Base-by-base conservation (phyloP, 2,797 vertebrate genomes). In the Eleutherodactylus coqui region DNA sequence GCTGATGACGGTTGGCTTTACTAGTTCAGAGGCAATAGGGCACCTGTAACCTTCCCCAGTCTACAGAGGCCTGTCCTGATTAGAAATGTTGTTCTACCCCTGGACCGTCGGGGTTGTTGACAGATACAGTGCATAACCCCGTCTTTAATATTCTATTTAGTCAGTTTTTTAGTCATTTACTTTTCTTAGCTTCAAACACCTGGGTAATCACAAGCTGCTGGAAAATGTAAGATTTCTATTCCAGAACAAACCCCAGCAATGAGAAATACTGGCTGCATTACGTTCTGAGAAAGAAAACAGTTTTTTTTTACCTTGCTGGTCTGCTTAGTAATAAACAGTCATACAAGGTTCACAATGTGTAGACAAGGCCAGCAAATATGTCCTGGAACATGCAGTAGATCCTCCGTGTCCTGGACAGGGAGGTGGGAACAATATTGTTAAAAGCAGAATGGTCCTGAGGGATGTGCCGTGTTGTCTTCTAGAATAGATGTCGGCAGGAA, bases 141-240 rank as follows among this genome's bases (percentile, higher is more conserved):
- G 36, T n/a, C 34, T n/a, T 43, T n/a, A 11, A n/a, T 41, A 70
- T 24, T 41, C 36, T 41, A 41, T 41, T 38, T 14, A 43, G 36
- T 38, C 19, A 38, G 19, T 70, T 41, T n/a, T n/a, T n/a, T n/a
- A n/a, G 67, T 24, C 49, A 58, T 83, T 73, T 47, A 38, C 47
- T 49, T 60, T 84, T 76, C 70, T 41, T 47, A 76, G 41, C 38
- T 38, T 45, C 27, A 75, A 64, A 60, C 27, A 76, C 55, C 53
- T 75, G 72, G 55, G 34, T 84, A 84, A 76, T 76, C 69, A 75
- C 21, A 83, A 60, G 38, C 69, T 58, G n/a, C 67, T 73, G 82
- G 72, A 64, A 82, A 83, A 75, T 43, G 19, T 27, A 11, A 4
- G 24, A 62, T 45, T 32, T 29, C 27, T 45, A 27, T 47, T 60